These are phyloP conservation scores for Azemiops feae DNA, from an alignment of 2,113 vertebrate genomes.

Conservation along the genomic window DNA sequence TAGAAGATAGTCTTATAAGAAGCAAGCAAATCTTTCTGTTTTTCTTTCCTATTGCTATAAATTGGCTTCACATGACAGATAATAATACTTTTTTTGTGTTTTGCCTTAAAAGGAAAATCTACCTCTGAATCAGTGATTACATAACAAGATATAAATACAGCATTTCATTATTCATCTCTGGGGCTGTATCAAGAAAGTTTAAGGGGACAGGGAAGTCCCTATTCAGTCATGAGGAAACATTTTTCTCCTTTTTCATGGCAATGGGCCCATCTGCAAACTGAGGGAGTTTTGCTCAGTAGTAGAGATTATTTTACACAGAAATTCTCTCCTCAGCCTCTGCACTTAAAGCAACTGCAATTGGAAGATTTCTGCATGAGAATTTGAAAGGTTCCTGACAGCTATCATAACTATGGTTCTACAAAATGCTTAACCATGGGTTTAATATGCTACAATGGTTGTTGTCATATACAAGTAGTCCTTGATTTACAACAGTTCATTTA, in stretches of 20 bases:
- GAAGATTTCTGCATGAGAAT: background rate
- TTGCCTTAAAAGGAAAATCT: slow-evolving; percentile 69
- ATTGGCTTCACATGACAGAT: slow-evolving; percentile 58
- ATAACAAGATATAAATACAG: slow-evolving; percentile 21
- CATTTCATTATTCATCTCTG: slow-evolving; percentile 33
- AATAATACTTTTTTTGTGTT: slow-evolving; percentile 49
- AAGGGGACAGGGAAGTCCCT: background rate
- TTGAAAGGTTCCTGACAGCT: background rate
- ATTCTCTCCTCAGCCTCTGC: background rate
- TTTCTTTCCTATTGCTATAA: slow-evolving; percentile 61
- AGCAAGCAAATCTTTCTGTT: slow-evolving; percentile 57
- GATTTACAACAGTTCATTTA: background rate
- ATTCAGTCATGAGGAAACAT: background rate
- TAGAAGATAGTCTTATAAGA: slow-evolving; percentile 51
- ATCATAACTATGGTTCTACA: background rate
- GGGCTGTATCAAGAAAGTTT: background rate
- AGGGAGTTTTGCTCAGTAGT: background rate
- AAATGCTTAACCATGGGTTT: background rate
- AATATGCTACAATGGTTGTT: background rate
- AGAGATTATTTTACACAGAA: background rate
- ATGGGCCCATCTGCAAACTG: background rate
- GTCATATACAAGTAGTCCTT: background rate
- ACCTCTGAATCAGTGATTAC: slow-evolving; percentile 29
- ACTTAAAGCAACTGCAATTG: background rate
- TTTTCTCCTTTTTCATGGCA: background rate